Base-by-base conservation (phyloP, 1,140 invertebrate genomes). In the Procambarus virginalis region DNA sequence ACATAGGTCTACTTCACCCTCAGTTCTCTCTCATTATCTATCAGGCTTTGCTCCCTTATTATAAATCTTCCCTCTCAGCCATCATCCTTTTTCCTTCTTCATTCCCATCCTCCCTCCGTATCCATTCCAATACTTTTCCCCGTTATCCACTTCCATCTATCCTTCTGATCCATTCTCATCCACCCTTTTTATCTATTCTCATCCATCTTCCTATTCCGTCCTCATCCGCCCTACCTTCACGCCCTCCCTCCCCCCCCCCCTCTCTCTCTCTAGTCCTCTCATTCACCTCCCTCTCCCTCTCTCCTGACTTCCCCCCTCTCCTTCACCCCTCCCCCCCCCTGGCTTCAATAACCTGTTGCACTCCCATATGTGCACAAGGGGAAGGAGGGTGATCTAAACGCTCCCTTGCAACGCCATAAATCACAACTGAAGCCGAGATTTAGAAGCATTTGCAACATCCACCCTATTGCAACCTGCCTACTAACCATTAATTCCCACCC, bases 291-390 rank as follows among this genome's bases (percentile, higher is more conserved):
- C 12, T 9, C n/a, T 48, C 49, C 82, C 48, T 2, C n/a, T 48
- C 22, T 22, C 48, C 46, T 51, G 20, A n/a, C 20, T 46, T 51
- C 14, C 45, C 22, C n/a, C 70, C 48, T 14, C 51, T 49, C 51
- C 48, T 14, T 48, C 45, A 6, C 9, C 14, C 82, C 48, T 73
- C 34, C 45, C 12, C 10, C 46, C 14, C 46, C 10, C 9, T 5
- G 68, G n/a, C 20, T 34, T 73, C n/a, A 73, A 73, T 73, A 34
- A 73, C 68, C 68, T 73, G 68, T 73, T 73, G 68, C n/a, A 22
- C 20, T 34, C 3, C 3, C 6, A 22, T 73, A 34, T 73, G 68
- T 73, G 68, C 68, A 73, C 12, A 4, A 20, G 64, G 64, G n/a
- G 68, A 9, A 73, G 68, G n/a, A 12, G 68, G 68, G 68, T 10